These are phyloP conservation scores for Bombycilla garrulus DNA, from an alignment of 2,113 vertebrate genomes.

Conservation along the genomic window DNA sequence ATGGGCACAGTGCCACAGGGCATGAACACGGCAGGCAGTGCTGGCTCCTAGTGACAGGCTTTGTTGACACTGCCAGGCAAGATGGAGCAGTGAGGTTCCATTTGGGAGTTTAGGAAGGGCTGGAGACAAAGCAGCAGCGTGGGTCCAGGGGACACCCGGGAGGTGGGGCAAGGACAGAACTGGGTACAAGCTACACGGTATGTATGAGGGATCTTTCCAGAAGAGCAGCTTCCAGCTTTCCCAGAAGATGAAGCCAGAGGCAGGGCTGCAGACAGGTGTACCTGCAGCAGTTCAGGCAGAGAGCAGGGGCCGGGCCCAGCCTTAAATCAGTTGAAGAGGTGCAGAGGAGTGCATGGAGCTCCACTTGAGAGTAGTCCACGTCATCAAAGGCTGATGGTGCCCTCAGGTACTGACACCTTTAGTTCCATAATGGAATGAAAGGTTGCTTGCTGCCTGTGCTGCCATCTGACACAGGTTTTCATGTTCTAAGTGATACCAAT, in stretches of 20 bases:
- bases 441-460: not conserved
- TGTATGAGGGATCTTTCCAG: not conserved
- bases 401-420: not conserved
- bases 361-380: not conserved
- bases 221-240: not conserved
- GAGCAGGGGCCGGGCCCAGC: not conserved
- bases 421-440: not conserved
- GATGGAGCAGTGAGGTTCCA: not conserved
- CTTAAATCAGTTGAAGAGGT: not conserved
- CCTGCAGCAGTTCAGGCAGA: not conserved
- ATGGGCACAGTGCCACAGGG: fast-evolving
- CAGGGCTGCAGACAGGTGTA: not conserved
- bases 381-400: not conserved
- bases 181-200: not conserved
- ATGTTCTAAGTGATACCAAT: not conserved
- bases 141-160: not conserved
- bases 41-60: not conserved
- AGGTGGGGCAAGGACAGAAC: not conserved
- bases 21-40: not conserved
- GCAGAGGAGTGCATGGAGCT: not conserved
- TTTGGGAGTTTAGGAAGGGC: not conserved
- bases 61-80: not conserved
- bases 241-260: not conserved
- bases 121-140: not conserved
- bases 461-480: not conserved